Percentiles rank a stretch among this genome's conserved stretches.
phyloP scores from a whole-genome alignment of 2,888 invertebrate species.

The Chironomus riparius region DNA sequence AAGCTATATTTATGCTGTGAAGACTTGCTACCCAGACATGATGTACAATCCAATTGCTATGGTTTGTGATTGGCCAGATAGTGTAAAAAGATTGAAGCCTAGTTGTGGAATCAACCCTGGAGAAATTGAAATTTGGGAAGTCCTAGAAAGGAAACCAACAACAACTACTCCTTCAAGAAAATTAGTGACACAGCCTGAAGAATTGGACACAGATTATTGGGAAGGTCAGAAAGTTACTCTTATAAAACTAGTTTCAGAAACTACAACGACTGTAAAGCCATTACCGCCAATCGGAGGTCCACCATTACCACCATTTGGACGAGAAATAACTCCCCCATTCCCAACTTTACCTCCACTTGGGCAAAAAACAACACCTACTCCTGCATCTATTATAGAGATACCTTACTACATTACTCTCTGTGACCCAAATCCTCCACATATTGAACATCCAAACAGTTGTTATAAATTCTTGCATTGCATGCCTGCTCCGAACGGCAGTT shows the following conservation, averaged over 20 bases:
- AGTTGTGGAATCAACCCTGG: constrained; percentile 44
- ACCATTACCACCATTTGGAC: too few species aligned
- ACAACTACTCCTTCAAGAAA: too few species aligned
- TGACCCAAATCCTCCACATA: constrained; percentile 47
- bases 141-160: too few species aligned
- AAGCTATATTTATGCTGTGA: constrained; percentile 48
- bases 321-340: too few species aligned
- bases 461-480: constrained; percentile 60
- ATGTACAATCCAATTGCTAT: constrained; percentile 56
- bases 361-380: too few species aligned
- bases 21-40: constrained; percentile 54
- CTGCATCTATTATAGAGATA: not conserved
- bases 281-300: too few species aligned
- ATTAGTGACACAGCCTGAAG: too few species aligned
- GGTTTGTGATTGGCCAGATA: constrained; percentile 55
- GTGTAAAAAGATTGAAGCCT: constrained; percentile 50
- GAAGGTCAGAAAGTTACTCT: too few species aligned
- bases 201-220: too few species aligned
- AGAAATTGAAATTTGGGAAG: not conserved
- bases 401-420: constrained; percentile 38
- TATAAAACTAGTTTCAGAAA: too few species aligned
- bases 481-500: constrained; percentile 41
- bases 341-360: too few species aligned
- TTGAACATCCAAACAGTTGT: constrained; percentile 57
- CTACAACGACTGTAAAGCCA: too few species aligned